phyloP scores from a whole-genome alignment of 2,797 vertebrate genomes.

The Chiloscyllium punctatum region DNA sequence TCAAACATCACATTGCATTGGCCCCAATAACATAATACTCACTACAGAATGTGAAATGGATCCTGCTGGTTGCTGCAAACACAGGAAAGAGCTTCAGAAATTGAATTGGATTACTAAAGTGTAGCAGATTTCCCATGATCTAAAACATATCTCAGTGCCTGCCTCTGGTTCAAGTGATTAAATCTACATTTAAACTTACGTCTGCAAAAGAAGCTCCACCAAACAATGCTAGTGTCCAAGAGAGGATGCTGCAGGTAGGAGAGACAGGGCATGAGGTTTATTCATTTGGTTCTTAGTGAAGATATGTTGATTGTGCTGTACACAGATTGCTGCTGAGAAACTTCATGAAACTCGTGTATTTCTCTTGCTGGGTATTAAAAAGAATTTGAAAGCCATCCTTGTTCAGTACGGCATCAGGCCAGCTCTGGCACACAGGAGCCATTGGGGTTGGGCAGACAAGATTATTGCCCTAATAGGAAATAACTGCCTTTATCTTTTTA shows the following conservation, averaged over 20 bases:
- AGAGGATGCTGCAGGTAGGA: not conserved
- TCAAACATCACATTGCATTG: not conserved
- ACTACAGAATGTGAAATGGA: not conserved
- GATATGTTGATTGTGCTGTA: not conserved
- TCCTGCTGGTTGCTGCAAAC: not conserved
- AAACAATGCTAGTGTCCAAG: not conserved
- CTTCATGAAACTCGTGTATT: not conserved
- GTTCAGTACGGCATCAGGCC: not conserved
- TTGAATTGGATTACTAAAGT: conserved; percentile 8
- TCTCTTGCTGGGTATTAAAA: not conserved
- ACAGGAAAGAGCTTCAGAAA: not conserved
- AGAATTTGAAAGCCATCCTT: not conserved
- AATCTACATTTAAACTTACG: not conserved
- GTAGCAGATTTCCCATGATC: not conserved
- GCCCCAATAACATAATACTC: not conserved
- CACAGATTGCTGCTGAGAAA: not conserved
- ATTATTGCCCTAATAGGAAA: not conserved
- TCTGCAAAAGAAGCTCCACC: not conserved
- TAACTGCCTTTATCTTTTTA: not conserved
- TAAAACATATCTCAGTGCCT: not conserved
- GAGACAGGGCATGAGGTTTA: not conserved
- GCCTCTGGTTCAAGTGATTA: not conserved
- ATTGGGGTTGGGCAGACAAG: not conserved
- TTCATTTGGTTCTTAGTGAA: not conserved
- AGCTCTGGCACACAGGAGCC: not conserved